Percentiles rank a stretch among this genome's conserved stretches.
Conservation (phyloP, 2,888 invertebrate genomes). For the Trichopoda pennipes region DNA sequence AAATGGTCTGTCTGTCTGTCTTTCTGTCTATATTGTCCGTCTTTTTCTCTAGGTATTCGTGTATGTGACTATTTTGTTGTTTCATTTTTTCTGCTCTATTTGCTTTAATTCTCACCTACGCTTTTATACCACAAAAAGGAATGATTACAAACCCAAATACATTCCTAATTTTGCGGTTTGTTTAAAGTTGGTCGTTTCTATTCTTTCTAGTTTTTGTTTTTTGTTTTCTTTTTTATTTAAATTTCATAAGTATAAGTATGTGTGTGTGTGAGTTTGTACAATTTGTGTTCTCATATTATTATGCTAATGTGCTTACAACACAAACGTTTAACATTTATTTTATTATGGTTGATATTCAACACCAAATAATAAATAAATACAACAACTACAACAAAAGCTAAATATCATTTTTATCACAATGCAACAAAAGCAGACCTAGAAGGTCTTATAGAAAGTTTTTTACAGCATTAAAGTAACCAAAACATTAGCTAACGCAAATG, state of each 20-base stretch:
- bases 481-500: too few species aligned
- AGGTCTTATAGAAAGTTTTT: background rate
- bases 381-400: background rate
- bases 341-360: slow-evolving; percentile 63
- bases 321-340: slow-evolving; percentile 51
- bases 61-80: slow-evolving; percentile 1
- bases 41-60: slow-evolving; percentile 4
- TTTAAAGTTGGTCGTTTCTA: slow-evolving; percentile 35
- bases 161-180: slow-evolving; percentile 43
- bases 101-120: slow-evolving; percentile 65
- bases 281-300: slow-evolving; percentile 24
- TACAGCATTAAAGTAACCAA: too few species aligned
- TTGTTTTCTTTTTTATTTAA: background rate
- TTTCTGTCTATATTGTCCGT: slow-evolving; percentile 7
- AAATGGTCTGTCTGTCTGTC: slow-evolving; percentile 15
- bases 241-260: background rate
- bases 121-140: slow-evolving; percentile 36
- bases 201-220: slow-evolving; percentile 7
- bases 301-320: slow-evolving; percentile 54
- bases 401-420: slow-evolving; percentile 6
- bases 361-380: slow-evolving; percentile 48
- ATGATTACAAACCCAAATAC: slow-evolving; percentile 38
- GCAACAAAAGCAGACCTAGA: background rate
- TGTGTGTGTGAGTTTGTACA: background rate
- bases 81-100: slow-evolving; percentile 59